A percentile compares a stretch with the other conserved stretches of the same genome.
These are phyloP conservation scores for Nemapogon koenigi DNA, from an alignment of 2,888 invertebrate genomes.

Conservation along the genomic window DNA sequence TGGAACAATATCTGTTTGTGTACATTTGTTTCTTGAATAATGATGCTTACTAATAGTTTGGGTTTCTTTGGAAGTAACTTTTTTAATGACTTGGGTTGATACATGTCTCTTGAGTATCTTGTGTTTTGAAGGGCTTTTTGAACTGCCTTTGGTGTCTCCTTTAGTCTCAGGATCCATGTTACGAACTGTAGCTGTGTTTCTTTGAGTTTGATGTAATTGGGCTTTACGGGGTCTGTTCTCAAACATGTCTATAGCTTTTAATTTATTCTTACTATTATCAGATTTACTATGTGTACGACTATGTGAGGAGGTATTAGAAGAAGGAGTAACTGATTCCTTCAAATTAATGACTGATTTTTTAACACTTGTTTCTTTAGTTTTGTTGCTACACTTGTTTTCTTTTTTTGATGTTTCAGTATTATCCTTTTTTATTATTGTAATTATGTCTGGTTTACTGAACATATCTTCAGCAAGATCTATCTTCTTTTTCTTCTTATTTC, in stretches of 20 bases:
- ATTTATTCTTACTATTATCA: constrained; percentile 23
- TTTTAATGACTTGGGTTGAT: constrained; percentile 31
- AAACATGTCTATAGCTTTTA: constrained; percentile 50
- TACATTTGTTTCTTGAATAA: constrained; percentile 26
- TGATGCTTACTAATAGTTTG: constrained; percentile 28
- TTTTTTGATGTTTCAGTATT: too few relatives aligned
- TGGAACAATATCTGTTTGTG: constrained; percentile 34
- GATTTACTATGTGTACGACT: neutral
- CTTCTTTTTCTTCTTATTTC: too few relatives aligned
- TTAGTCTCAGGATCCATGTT: constrained; percentile 15
- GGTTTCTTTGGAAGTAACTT: constrained; percentile 27
- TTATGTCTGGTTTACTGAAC: too few relatives aligned
- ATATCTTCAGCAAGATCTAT: too few relatives aligned
- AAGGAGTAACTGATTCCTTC: too few relatives aligned
- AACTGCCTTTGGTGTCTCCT: constrained; percentile 1
- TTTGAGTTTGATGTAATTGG: constrained; percentile 32
- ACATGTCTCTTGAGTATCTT: constrained; percentile 21
- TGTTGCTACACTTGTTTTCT: too few relatives aligned
- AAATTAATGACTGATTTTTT: too few relatives aligned
- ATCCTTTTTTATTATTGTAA: too few relatives aligned
- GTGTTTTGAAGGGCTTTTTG: constrained; percentile 2
- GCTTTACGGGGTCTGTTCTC: constrained; percentile 34
- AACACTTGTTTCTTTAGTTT: too few relatives aligned
- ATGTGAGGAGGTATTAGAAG: too few relatives aligned
- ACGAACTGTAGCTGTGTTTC: constrained; percentile 32